Evolutionary conservation across 2,888 invertebrate species (phyloP).

Genomic region (Neoascia interrupta): DNA sequence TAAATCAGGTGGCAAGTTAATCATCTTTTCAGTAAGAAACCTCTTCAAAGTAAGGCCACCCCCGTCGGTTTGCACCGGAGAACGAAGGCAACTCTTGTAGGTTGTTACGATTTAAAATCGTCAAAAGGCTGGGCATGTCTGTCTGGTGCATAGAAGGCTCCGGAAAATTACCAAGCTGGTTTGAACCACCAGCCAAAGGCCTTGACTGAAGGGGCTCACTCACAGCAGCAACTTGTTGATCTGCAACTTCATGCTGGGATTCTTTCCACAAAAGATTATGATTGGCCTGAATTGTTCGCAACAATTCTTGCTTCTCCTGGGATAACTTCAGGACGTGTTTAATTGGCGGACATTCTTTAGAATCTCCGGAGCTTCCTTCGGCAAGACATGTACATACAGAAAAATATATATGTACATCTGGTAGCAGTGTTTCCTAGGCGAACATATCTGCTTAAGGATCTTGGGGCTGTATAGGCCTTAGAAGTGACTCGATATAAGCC

Average conservation of each 20-base stretch:
- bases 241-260: background rate
- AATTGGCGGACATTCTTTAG: background rate
- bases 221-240: background rate
- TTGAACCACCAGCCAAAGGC: background rate
- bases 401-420: too few species aligned
- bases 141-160: background rate
- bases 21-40: background rate
- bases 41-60: conserved; percentile 16
- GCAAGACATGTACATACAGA: too few species aligned
- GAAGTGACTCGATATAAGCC: too few species aligned
- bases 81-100: conserved; percentile 5
- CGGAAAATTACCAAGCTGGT: too few species aligned
- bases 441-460: too few species aligned
- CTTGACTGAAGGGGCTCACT: background rate
- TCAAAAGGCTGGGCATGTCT: conserved; percentile 1
- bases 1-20: background rate
- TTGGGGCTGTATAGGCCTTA: too few species aligned
- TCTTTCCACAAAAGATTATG: background rate
- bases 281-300: background rate
- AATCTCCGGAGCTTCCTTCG: background rate
- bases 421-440: too few species aligned
- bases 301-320: background rate
- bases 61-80: conserved; percentile 1
- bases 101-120: too few species aligned
- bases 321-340: background rate